Base-by-base conservation (phyloP, 2,888 invertebrate species). In the Diarsia rubi region DNA sequence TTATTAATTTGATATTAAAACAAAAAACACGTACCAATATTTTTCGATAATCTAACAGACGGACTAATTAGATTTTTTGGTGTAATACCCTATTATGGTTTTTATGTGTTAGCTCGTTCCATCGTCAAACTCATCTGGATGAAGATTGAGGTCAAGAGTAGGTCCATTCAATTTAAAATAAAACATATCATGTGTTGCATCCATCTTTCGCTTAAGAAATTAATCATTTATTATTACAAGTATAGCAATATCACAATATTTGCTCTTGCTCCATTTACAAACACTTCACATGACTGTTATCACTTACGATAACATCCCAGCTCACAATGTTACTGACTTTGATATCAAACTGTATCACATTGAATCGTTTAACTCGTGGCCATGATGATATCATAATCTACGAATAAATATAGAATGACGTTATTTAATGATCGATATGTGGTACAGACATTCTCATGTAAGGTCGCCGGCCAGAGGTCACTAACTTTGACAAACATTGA, bases 381-480 rank as follows among this genome's bases (percentile, higher is more conserved):
- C 54, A 52, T 14, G 70, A 52, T 14, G 70, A 57, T 45, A 27
- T n/a, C 44, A 47, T 47, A 71, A 77, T 31, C 52, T 54, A 72
- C 19, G 44, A 78, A 64, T 59, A 71, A 47, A 63, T 62, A 71
- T 66, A 64, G 1, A 54, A 60, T 52, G 52, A 44, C n/a, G 59
- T 74, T 62, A 77, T 45, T 16, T 59, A 66, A 68, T 37, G 57
- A 76, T 77, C 65, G 19, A 78, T 78, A 69, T 73, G 21, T 62
- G n/a, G 27, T 44, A 47, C 45, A 24, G 19, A 65, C 47, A 79
- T 67, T 74, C 66, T 59, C 45, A 64, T 24, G 27, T 31, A 69
- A 67, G 79, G 74, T 70, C 69, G 16, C 37, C 64, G 62, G 64
- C 52, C 52, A 74, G 44, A 47, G 75, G 75, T 83, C 79, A 70